Evolutionary conservation across 2,888 invertebrate genomes (phyloP).

Genomic region (Thera obeliscata): DNA sequence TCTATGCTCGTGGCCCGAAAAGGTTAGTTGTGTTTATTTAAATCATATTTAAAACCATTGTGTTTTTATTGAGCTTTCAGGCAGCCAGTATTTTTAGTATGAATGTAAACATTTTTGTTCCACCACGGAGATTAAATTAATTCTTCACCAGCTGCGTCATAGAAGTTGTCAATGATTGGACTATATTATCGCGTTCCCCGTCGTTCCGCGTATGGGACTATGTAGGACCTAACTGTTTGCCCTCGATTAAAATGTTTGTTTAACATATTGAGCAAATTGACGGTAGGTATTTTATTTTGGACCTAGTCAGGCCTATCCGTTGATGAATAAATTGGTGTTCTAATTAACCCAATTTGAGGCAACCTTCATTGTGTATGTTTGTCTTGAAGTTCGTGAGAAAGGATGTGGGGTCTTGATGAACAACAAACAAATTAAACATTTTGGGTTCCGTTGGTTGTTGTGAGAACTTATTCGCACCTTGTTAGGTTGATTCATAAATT

Average conservation of each 20-base stretch:
- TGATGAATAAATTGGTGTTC: slow-evolving; percentile 37
- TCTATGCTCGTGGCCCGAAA: too few relatives aligned
- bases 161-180: too few relatives aligned
- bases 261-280: background rate
- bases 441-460: slow-evolving; percentile 12
- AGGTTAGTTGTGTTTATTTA: too few relatives aligned
- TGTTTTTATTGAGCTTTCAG: too few relatives aligned
- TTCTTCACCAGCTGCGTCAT: background rate
- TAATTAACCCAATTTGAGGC: slow-evolving; percentile 39
- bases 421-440: slow-evolving; percentile 21
- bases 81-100: too few relatives aligned
- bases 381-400: slow-evolving; percentile 36
- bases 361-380: slow-evolving; percentile 31
- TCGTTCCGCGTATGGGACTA: background rate
- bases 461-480: slow-evolving; percentile 17
- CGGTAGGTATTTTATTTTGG: slow-evolving; percentile 4
- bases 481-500: slow-evolving; percentile 8
- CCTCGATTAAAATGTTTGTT: background rate
- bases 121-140: background rate
- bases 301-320: background rate
- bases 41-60: too few relatives aligned
- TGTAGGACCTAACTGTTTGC: background rate
- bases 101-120: background rate
- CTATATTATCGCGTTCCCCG: background rate
- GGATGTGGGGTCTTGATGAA: slow-evolving; percentile 30